Base-by-base conservation (phyloP, 2,888 invertebrate genomes). In the Apoda limacodes region DNA sequence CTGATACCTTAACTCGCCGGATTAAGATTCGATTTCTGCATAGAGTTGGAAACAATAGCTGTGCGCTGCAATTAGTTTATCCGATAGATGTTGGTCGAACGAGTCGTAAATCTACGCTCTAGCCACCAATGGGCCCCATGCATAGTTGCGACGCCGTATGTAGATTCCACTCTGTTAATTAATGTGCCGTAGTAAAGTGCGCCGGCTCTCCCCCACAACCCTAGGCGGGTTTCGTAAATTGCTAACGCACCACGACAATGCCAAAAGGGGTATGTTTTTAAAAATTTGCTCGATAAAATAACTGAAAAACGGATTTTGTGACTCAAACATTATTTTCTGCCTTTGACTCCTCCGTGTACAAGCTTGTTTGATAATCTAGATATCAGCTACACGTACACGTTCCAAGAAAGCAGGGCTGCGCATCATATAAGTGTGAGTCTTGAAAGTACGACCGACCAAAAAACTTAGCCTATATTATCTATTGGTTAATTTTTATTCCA, bases 21-120 rank as follows among this genome's bases (percentile, higher is more conserved):
- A 21, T 35, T 37, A 52, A 46, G 55, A 56, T 62, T 61, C 62
- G 55, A 69, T 66, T 68, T 63, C 65, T 60, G 64, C 55, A 66
- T 55, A 61, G 65, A 65, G 65, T 71, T 72, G 66, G 76, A 74
- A 76, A 78, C 75, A 76, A 76, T 76, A 71, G 75, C 71, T 66
- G 59, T 58, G 61, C 60, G 50, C 62, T 68, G 72, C 75, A 76
- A 78, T 76, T 76, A 75, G 75, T 78, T 75, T 66, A 71, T 72
- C 72, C 65, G 68, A 76, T 74, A 74, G 74, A 75, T 68, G 74
- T 72, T 66, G 74, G 72, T 70, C 68, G 71, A 68, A 69, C 66
- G 62, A 68, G 69, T 74, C 75, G 74, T 76, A 76, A 76, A 76
- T 74, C 76, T 75, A 67, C 59, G 59, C 67, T 64, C 67, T 68